A percentile compares a stretch with the other conserved stretches of the same genome.
These are phyloP conservation scores for Clarias gariepinus DNA, from an alignment of 2,113 vertebrate genomes.

Conservation along the genomic window DNA sequence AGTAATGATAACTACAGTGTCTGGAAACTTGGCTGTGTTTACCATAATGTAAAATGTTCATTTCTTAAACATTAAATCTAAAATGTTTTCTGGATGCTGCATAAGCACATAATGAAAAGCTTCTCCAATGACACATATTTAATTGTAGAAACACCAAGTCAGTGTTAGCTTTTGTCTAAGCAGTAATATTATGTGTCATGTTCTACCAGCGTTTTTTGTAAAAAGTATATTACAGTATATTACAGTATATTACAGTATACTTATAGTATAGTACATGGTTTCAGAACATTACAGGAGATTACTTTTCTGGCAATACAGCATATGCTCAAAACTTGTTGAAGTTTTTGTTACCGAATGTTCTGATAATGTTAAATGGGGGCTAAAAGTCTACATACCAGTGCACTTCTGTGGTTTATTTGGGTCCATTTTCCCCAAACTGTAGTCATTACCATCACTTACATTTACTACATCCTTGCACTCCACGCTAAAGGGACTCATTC, in stretches of 20 bases:
- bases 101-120: background rate
- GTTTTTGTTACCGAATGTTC: background rate
- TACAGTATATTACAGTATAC: background rate
- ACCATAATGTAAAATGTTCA: background rate
- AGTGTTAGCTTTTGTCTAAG: background rate
- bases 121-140: background rate
- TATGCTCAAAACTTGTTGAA: background rate
- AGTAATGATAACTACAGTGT: background rate
- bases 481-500: conserved; percentile 1
- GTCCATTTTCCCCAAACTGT: background rate
- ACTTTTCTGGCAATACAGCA: background rate
- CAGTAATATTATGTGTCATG: background rate
- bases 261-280: background rate
- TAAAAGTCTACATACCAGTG: background rate
- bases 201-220: background rate
- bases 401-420: background rate
- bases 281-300: background rate
- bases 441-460: conserved; percentile 10
- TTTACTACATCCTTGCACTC: conserved; percentile 10
- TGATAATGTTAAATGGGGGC: background rate
- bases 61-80: background rate
- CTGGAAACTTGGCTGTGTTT: background rate
- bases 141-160: background rate
- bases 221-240: background rate
- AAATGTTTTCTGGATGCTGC: background rate